Base-by-base conservation (phyloP, 2,113 vertebrate species). In the Spea bombifrons region DNA sequence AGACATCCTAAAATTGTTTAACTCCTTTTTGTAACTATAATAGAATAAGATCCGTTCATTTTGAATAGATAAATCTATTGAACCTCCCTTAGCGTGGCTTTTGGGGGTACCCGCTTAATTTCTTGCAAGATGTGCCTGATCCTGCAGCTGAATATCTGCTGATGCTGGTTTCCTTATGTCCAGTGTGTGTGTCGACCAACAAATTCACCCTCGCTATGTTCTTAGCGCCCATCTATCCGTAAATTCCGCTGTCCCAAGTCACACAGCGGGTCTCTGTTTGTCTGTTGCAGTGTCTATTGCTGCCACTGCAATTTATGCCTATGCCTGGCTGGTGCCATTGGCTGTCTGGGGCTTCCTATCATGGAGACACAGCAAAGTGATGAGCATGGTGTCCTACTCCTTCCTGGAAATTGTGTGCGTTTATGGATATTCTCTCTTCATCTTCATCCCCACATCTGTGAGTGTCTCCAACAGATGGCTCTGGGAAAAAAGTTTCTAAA, bases 401-500 rank as follows among this genome's bases (percentile, higher is more conserved):
- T 99, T 99, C 80, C 90, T 99, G 90, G 96, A 99, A 90, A 96
- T 98, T 0, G 92, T 97, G 78, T 99, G 97, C 71, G 95, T 96
- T 0, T 99, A 99, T 0, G 97, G 97, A 82, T 99, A 99, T 83
- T 98, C 96, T 0, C 96, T 99, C 75, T 94, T 95, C 57, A 84
- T 98, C 83, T 99, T 97, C 84, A 94, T 99, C 75, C 97, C 97
- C 82, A 96, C 96, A 3, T 96, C 95, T 81, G 97, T 99, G 89
- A 72, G 96, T 89, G 59, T 17, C 65, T 49, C 63, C 53, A 46
- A 0, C 65, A 4, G 67, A 9, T 13, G n/a, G n/a, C n/a, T n/a
- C n/a, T n/a, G n/a, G n/a, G n/a, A n/a, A n/a, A n/a, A n/a, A n/a
- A n/a, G n/a, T n/a, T n/a, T n/a, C n/a, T n/a, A n/a, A n/a, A n/a